Conservation (phyloP, 92 coral and sea anemone genomes). For the Diadumene lineata region DNA sequence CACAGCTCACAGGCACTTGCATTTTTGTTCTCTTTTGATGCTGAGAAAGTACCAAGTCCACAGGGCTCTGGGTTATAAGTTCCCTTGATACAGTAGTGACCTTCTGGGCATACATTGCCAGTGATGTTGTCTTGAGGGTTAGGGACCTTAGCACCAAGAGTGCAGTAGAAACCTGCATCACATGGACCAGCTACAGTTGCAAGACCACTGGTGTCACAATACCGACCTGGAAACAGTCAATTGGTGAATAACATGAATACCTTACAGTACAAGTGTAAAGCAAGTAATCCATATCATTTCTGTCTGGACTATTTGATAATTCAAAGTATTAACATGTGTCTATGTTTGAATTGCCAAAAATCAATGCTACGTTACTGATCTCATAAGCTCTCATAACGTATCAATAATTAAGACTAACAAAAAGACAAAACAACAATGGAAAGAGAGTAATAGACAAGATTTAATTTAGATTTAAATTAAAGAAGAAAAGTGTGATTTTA, state of each 20-base stretch:
- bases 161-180: constrained; percentile 87
- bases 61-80: constrained; percentile 85
- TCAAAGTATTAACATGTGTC: too few relatives aligned
- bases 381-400: too few relatives aligned
- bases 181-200: constrained; percentile 83
- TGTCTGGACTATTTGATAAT: too few relatives aligned
- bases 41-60: constrained; percentile 88
- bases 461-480: too few relatives aligned
- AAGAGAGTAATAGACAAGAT: too few relatives aligned
- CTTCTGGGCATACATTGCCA: constrained; percentile 82
- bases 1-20: constrained; percentile 75
- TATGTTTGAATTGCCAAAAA: too few relatives aligned
- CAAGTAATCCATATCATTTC: too few relatives aligned
- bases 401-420: too few relatives aligned
- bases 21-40: constrained; percentile 74
- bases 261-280: neutral
- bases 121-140: constrained; percentile 85
- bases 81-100: constrained; percentile 83
- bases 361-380: too few relatives aligned
- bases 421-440: too few relatives aligned
- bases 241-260: neutral
- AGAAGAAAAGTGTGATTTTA: neutral
- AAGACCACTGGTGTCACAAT: constrained; percentile 69
- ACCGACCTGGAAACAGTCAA: constrained; percentile 57
- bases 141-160: constrained; percentile 77